Base-by-base conservation (phyloP, 2,113 vertebrate genomes). In the Uria lomvia region DNA sequence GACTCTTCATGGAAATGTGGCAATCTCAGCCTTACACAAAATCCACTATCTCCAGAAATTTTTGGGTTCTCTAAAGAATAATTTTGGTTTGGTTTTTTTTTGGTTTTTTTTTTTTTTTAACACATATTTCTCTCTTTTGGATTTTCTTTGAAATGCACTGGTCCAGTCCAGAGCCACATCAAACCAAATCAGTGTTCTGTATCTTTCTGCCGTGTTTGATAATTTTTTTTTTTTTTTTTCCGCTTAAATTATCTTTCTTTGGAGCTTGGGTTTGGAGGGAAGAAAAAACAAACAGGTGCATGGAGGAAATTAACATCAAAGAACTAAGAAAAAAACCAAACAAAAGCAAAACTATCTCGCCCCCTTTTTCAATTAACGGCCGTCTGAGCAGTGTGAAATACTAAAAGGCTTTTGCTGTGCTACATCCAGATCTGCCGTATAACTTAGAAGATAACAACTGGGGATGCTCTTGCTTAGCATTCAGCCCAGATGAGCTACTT, bases 401-500 rank as follows among this genome's bases (percentile, higher is more conserved):
- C 85, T 91, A 50, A 91, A 90, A 89, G 49, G 80, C 52, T 89
- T 96, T 87, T 71, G 77, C 94, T 92, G 80, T 34, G 86, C 93
- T 43, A 56, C 68, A 86, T 74, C 42, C 95, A 95, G 81, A 88
- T 90, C 80, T 95, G 89, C 60, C 13, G 0, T 43, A 53, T 77
- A 90, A 91, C 76, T 59, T 38, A 63, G 87, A 81, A 49, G 76
- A 45, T 94, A 91, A 96, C 90, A 88, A 92, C 90, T 66, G 72
- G 86, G 93, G 88, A 96, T 91, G 83, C 78, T 95, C 92, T 96
- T 70, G 60, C 81, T 97, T 94, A 97, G 88, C 95, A 95, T 95
- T 96, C 93, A 95, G 84, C 86, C 75, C 92, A 96, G 90, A 94
- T 3, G 1, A 91, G 92, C 91, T 50, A 74, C 80, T 84, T 95